A percentile compares a stretch with the other conserved stretches of the same genome.
phyloP scores from a whole-genome alignment of 2,888 invertebrate genomes.

The Anoncus sp. region DNA sequence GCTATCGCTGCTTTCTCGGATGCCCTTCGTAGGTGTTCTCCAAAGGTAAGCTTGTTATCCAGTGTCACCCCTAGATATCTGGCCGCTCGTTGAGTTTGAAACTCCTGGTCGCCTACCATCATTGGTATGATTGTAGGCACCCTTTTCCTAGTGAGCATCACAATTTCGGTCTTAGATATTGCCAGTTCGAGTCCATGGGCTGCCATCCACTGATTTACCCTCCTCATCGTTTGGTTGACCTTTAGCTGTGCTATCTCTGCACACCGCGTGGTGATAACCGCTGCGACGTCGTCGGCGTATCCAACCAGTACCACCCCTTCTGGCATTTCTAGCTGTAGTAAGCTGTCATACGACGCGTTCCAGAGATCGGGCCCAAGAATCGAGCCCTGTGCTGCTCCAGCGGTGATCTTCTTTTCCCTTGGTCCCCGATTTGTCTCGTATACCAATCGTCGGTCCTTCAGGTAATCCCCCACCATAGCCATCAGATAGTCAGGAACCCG shows the following conservation, averaged over 20 bases:
- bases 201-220: neutral
- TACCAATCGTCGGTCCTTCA: no score
- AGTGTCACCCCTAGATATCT: constrained; percentile 66
- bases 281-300: constrained; percentile 35
- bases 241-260: neutral
- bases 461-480: no score
- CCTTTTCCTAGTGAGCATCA: constrained; percentile 8
- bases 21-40: constrained; percentile 54
- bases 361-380: constrained; percentile 24
- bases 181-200: constrained; percentile 38
- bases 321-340: constrained; percentile 23
- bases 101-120: neutral
- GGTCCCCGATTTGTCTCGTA: neutral
- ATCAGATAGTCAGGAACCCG: no score
- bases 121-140: neutral
- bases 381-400: constrained; percentile 33
- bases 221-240: neutral
- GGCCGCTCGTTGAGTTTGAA: neutral
- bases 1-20: constrained; percentile 55
- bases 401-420: constrained; percentile 1
- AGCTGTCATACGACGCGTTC: constrained; percentile 24
- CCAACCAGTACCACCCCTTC: constrained; percentile 16
- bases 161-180: constrained; percentile 23
- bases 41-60: constrained; percentile 55
- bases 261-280: constrained; percentile 12